Conservation (phyloP, 2,888 invertebrate species). For the Nipponacmea schrenckii region DNA sequence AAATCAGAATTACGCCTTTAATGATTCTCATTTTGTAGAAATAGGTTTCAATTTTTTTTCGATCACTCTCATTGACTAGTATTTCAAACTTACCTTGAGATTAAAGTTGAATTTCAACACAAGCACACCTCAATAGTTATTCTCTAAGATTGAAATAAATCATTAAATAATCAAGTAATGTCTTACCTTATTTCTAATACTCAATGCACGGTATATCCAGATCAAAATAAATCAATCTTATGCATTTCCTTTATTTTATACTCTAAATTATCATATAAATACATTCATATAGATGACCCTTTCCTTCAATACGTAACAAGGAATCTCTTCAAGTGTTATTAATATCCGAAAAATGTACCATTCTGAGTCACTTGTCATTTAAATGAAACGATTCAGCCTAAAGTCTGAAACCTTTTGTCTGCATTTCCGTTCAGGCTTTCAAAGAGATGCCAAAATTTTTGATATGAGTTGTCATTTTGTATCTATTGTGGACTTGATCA, state of each 20-base stretch:
- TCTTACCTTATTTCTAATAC: too few species aligned
- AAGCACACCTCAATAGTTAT: too few species aligned
- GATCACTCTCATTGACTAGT: too few species aligned
- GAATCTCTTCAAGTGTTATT: constrained; percentile 5
- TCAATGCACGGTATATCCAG: too few species aligned
- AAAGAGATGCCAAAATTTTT: not conserved
- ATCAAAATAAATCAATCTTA: too few species aligned
- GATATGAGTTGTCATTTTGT: not conserved
- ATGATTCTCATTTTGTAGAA: too few species aligned
- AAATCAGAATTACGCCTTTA: too few species aligned
- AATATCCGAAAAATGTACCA: not conserved
- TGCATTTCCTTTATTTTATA: not conserved
- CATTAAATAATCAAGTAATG: too few species aligned
- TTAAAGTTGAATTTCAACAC: too few species aligned
- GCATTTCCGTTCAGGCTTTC: not conserved
- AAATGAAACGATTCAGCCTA: not conserved
- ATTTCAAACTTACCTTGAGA: too few species aligned
- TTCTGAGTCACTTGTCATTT: not conserved
- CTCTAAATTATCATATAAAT: not conserved
- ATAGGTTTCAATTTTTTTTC: too few species aligned
- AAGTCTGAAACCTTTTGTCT: not conserved
- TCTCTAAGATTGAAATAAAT: too few species aligned
- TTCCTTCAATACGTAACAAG: not conserved
- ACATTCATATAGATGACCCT: not conserved
- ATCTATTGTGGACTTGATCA: not conserved